Conservation (phyloP, 2,888 invertebrate genomes). For the Mechanitis messenoides region DNA sequence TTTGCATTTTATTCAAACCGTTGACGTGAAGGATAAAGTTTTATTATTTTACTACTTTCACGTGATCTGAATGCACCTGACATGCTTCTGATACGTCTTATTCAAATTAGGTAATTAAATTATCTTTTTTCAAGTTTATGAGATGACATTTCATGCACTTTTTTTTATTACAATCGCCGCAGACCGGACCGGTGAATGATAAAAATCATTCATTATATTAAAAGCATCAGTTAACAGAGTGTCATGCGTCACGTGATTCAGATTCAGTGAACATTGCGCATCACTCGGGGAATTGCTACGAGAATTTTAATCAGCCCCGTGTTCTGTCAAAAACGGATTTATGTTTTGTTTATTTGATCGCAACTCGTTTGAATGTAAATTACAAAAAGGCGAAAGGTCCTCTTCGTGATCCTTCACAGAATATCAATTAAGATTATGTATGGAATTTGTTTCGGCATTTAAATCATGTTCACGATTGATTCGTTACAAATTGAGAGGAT, state of each 20-base stretch:
- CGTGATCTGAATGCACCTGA: conserved; percentile 62
- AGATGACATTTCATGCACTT: no score
- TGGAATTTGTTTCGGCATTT: not conserved
- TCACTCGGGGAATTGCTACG: conserved; percentile 33
- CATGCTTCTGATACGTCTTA: conserved; percentile 19
- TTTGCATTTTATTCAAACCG: conserved; percentile 75
- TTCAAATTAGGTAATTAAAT: conserved; percentile 7
- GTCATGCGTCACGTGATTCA: conserved; percentile 17
- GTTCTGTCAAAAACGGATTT: conserved; percentile 39
- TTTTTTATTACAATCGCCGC: not conserved
- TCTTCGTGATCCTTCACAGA: conserved; percentile 30
- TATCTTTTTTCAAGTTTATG: no score
- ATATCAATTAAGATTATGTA: conserved; percentile 24
- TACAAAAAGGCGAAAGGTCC: conserved; percentile 40
- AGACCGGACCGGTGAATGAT: not conserved
- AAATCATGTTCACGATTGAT: not conserved
- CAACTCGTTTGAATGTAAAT: conserved; percentile 53
- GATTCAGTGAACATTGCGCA: conserved; percentile 23
- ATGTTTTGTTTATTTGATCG: conserved; percentile 46
- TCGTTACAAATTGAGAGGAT: not conserved
- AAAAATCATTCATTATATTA: conserved; percentile 18
- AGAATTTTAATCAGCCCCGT: conserved; percentile 42
- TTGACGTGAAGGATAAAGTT: conserved; percentile 72
- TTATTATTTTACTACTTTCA: conserved; percentile 74
- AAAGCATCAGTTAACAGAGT: conserved; percentile 9